Evolutionary conservation across 2,797 vertebrate species (phyloP).

Genomic region (Gallirallus australis): DNA sequence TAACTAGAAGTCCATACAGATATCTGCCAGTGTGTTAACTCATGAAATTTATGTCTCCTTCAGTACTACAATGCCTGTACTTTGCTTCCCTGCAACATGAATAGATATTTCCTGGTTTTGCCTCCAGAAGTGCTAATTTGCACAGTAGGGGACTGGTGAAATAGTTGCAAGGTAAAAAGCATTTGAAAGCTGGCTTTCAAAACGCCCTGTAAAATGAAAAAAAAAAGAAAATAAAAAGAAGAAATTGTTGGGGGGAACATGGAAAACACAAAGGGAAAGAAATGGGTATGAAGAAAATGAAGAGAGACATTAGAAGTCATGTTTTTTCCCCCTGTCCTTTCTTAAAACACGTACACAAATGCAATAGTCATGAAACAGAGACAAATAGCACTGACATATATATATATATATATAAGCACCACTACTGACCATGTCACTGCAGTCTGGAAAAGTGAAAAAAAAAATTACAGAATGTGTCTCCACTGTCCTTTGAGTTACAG

Average conservation of each 20-base stretch:
- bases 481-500: neutral
- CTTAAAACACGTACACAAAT: neutral
- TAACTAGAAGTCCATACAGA: neutral
- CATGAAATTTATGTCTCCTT: conserved; percentile 28
- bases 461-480: neutral
- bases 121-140: conserved; percentile 63
- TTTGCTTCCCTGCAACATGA: conserved; percentile 11
- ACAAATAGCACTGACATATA: neutral
- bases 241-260: neutral
- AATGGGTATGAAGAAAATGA: neutral
- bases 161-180: conserved; percentile 28
- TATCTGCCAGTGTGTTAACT: conserved; percentile 47
- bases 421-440: neutral
- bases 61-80: neutral
- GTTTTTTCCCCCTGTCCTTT: neutral
- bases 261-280: neutral
- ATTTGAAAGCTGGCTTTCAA: conserved; percentile 46
- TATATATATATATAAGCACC: neutral
- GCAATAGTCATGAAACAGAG: neutral
- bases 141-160: conserved; percentile 41
- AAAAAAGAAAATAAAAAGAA: neutral
- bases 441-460: neutral
- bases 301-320: neutral
- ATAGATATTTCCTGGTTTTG: conserved; percentile 16
- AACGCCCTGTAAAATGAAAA: neutral